phyloP scores from a whole-genome alignment of 2,113 vertebrate genomes.

The Plectropomus leopardus region DNA sequence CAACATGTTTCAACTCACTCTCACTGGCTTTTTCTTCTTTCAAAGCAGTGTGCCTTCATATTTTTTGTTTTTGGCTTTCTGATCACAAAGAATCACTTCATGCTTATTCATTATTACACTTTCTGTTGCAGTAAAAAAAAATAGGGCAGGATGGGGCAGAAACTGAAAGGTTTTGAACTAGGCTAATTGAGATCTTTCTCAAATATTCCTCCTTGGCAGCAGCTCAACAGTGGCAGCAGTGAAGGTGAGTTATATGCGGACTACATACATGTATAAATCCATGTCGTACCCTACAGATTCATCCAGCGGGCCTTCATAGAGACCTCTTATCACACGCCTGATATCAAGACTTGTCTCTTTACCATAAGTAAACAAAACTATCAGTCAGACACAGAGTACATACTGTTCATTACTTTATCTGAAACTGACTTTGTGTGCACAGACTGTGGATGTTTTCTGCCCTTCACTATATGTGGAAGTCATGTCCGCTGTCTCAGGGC shows the following conservation, averaged over 20 bases:
- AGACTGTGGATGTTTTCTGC: not conserved
- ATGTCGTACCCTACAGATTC: too few species aligned
- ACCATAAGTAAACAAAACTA: not conserved
- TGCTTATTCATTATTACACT: not conserved
- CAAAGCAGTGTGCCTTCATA: too few species aligned
- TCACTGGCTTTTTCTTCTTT: too few species aligned
- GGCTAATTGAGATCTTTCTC: too few species aligned
- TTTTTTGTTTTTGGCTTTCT: too few species aligned
- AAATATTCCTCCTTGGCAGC: not conserved
- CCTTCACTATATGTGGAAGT: slow-evolving; percentile 7
- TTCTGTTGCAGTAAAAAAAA: not conserved
- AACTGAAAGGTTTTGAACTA: too few species aligned
- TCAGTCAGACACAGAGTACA: not conserved
- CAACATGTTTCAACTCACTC: too few species aligned
- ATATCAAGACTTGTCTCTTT: not conserved
- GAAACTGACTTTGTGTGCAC: not conserved
- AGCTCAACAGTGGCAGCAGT: not conserved
- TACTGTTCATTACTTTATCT: not conserved
- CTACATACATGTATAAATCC: not conserved
- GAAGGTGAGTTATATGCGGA: not conserved
- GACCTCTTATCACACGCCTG: not conserved
- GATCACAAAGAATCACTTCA: too few species aligned
- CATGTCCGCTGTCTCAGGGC: not conserved
- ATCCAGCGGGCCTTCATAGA: not conserved
- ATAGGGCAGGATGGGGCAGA: not conserved